Evolutionary conservation across 2,888 invertebrate genomes (phyloP), one percentile per base, ranked within the genome.

Genomic region (Folsomia manolachei): DNA sequence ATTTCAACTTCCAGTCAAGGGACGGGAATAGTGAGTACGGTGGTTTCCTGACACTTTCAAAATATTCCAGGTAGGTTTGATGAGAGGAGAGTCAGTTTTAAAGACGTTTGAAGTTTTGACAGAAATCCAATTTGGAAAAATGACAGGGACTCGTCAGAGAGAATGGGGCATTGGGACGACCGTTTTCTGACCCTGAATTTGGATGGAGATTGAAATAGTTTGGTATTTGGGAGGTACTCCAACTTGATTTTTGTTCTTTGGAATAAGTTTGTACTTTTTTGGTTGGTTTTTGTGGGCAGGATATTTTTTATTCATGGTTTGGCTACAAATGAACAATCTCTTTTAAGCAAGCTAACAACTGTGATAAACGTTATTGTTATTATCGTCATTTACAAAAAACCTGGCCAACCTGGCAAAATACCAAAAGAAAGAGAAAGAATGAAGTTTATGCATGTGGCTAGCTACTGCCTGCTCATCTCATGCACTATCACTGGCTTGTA

Each of bases 121-220:
- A 80, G 79, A 80, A 79, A 80, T 80, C 80, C 80, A 80, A 80
- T 80, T 80, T 80, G 76, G 67, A 69, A 70, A 72, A 77, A 76
- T 78, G 79, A 79, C 79, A 79, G 80, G 70, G 66, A 71, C 77
- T 77, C 78, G 77, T 78, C 79, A 76, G 76, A 51, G 51, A 51
- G n/a, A 51, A 27, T 60, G 26, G 56, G 39, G 14, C 39, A 14
- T 9, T 9, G 39, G 39, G 39, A 39, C 39, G 39, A 39, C 39
- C n/a, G n/a, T 39, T 39, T 39, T 4, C 39, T 39, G 39, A n/a
- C 39, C 39, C 7, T 39, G n/a, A n/a, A n/a, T n/a, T n/a, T n/a
- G n/a, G n/a, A n/a, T n/a, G 39, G 39, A 9, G 39, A 14, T 9
- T 39, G 39, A 39, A 39, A 9, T 9, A 14, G 39, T 39, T 39